A percentile compares a stretch with the other conserved stretches of the same genome.
phyloP scores from a whole-genome alignment of 2,113 vertebrate genomes.

The Arenaria interpres region DNA sequence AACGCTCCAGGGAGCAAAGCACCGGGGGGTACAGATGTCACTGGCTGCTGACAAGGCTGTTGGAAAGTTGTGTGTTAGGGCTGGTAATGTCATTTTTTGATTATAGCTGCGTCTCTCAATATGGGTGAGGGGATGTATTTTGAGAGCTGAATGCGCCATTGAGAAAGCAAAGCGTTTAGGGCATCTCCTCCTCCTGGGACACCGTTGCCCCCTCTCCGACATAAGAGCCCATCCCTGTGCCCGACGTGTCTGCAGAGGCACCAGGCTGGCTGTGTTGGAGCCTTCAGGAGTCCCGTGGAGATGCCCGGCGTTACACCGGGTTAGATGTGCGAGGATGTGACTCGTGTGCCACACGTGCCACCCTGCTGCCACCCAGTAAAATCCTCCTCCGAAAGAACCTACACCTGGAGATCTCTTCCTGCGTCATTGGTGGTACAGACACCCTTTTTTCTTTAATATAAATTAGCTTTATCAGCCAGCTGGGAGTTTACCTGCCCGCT shows the following conservation, averaged over 20 bases:
- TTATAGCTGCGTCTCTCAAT: background rate
- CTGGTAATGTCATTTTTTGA: background rate
- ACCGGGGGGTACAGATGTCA: background rate
- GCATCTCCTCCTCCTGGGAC: background rate
- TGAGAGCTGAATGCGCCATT: background rate
- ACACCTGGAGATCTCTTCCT: background rate
- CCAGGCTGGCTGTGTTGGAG: background rate
- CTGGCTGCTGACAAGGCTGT: background rate
- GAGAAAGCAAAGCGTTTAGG: background rate
- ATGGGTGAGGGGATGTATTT: background rate
- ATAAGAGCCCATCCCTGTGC: background rate
- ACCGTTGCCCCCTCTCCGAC: rapidly evolving
- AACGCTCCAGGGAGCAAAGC: background rate
- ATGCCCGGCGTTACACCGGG: background rate
- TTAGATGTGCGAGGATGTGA: background rate
- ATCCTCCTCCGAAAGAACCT: background rate
- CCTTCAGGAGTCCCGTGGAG: background rate
- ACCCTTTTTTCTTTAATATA: background rate
- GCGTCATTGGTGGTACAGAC: background rate
- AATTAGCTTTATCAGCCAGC: background rate
- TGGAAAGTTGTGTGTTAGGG: background rate
- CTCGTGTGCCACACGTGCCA: background rate
- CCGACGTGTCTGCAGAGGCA: rapidly evolving
- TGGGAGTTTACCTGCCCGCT: background rate
- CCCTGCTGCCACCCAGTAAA: background rate